Evolutionary conservation across 2,888 invertebrate genomes (phyloP).

Genomic region (Elmis aenea): DNA sequence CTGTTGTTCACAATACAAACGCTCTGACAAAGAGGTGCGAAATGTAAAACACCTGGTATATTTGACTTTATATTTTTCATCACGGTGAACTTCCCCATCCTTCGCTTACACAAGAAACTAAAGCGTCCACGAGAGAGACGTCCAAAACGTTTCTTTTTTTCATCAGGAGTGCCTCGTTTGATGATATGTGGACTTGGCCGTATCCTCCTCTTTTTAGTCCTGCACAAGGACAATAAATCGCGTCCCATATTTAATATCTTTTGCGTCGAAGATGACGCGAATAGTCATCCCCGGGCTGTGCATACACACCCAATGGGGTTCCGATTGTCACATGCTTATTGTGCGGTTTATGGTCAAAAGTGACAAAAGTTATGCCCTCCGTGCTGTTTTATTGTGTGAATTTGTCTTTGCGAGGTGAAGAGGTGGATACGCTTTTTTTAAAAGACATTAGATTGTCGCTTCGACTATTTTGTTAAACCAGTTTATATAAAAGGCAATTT

Average conservation of each 20-base stretch:
- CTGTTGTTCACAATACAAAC: conserved; percentile 16
- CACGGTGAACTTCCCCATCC: not conserved
- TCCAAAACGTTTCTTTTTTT: conserved; percentile 1
- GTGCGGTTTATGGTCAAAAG: conserved; percentile 7
- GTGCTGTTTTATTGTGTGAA: not conserved
- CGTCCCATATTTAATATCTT: conserved; percentile 10
- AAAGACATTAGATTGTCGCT: too few species aligned
- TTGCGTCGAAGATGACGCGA: conserved; percentile 8
- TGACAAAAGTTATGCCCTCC: not conserved
- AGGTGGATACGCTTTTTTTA: too few species aligned
- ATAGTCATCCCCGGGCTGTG: conserved; percentile 5
- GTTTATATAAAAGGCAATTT: too few species aligned
- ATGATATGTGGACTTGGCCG: conserved; percentile 14
- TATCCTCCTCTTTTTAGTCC: conserved; percentile 14
- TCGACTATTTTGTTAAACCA: too few species aligned
- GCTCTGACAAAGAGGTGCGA: conserved; percentile 25
- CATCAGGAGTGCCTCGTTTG: conserved; percentile 8
- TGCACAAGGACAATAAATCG: conserved; percentile 6
- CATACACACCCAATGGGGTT: conserved; percentile 5
- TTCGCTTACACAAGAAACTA: not conserved
- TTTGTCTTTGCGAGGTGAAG: too few species aligned
- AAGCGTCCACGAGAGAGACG: too few species aligned
- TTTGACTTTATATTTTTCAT: conserved; percentile 15
- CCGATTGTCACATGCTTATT: conserved; percentile 4
- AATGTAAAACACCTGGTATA: conserved; percentile 24